Conservation (phyloP, 2,888 invertebrate genomes). For the Cataglyphis livida region DNA sequence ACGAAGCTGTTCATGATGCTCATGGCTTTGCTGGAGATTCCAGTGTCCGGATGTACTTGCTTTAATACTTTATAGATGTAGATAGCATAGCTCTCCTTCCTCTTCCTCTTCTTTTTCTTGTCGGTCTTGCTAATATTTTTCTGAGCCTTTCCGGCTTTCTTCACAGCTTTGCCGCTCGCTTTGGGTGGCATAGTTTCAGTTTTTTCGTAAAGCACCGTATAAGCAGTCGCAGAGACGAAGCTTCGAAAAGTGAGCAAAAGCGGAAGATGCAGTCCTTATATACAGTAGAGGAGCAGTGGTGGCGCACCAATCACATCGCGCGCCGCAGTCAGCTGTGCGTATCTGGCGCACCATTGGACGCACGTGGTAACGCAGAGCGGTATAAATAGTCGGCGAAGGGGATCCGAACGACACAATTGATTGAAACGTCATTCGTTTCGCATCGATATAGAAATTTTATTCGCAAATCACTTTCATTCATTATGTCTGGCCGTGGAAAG, state of each 20-base stretch:
- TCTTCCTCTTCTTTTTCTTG: slow-evolving; percentile 81
- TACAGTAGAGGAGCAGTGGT: neutral
- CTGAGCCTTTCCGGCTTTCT: slow-evolving; percentile 80
- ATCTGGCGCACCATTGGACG: slow-evolving; percentile 41
- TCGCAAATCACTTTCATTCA: neutral
- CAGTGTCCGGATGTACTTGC: slow-evolving; percentile 87
- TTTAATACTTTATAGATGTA: slow-evolving; percentile 87
- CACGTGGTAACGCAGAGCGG: rapidly evolving
- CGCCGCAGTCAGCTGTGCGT: neutral
- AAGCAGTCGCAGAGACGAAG: neutral
- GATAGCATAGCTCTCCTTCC: slow-evolving; percentile 85
- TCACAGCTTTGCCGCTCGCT: slow-evolving; percentile 72
- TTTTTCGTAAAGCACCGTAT: slow-evolving; percentile 8
- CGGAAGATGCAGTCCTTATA: slow-evolving; percentile 8
- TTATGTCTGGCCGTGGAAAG: slow-evolving; percentile 77
- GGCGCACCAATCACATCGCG: slow-evolving; percentile 46
- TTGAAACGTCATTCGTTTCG: neutral
- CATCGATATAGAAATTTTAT: neutral
- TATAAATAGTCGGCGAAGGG: slow-evolving; percentile 16
- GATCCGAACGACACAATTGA: rapidly evolving
- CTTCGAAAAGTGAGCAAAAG: neutral
- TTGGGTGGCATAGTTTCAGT: slow-evolving; percentile 70
- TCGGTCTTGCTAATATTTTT: slow-evolving; percentile 83
- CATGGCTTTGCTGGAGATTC: slow-evolving; percentile 84
- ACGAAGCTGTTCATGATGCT: slow-evolving; percentile 75